Conservation (phyloP, 2,797 vertebrate species). For the Pterois miles region DNA sequence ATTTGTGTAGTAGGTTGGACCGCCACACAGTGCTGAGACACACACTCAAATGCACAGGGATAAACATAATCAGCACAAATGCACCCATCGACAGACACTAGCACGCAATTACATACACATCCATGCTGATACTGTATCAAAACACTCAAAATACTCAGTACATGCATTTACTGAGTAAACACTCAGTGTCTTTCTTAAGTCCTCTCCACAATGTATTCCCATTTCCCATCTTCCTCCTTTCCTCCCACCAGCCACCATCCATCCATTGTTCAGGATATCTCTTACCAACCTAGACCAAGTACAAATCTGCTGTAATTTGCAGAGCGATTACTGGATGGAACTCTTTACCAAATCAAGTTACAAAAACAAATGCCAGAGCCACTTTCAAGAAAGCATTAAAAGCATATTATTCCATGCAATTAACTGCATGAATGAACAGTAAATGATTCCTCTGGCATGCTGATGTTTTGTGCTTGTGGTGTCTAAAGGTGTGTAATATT, state of each 20-base stretch:
- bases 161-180: neutral
- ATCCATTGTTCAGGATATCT: too few relatives aligned
- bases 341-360: too few relatives aligned
- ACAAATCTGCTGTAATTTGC: too few relatives aligned
- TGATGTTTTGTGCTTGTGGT: too few relatives aligned
- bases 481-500: too few relatives aligned
- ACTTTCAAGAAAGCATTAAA: too few relatives aligned
- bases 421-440: too few relatives aligned
- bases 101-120: neutral
- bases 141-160: neutral
- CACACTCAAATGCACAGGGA: neutral
- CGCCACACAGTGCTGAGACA: constrained; percentile 19
- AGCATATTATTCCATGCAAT: too few relatives aligned
- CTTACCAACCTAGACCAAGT: too few relatives aligned
- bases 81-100: neutral
- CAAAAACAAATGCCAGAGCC: too few relatives aligned
- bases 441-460: too few relatives aligned
- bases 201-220: neutral
- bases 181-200: neutral
- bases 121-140: neutral
- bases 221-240: neutral
- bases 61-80: neutral
- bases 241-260: neutral
- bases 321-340: too few relatives aligned
- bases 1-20: constrained; percentile 69